Conservation (phyloP, 2,113 vertebrate genomes). For the Sula dactylatra region DNA sequence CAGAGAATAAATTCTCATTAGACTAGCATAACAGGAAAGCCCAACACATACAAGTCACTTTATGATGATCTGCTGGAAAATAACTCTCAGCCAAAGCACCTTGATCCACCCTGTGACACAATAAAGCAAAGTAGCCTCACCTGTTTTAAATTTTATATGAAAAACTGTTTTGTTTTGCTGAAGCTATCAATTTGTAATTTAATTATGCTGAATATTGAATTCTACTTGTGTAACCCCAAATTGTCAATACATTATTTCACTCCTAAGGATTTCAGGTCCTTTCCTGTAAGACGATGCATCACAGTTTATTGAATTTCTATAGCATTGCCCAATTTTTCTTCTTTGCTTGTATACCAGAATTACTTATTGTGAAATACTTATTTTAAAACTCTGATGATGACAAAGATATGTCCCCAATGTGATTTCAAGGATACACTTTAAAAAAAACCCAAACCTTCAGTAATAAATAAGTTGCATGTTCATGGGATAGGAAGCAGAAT, state of each 20-base stretch:
- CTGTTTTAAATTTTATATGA: neutral
- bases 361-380: conserved; percentile 5
- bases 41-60: neutral
- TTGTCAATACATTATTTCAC: conserved; percentile 17
- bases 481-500: conserved; percentile 23
- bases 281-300: neutral
- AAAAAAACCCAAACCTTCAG: neutral
- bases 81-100: neutral
- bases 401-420: conserved; percentile 20
- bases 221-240: conserved; percentile 38
- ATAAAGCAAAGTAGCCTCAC: neutral
- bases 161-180: conserved; percentile 16
- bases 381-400: conserved; percentile 18
- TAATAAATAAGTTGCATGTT: conserved; percentile 47
- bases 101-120: neutral
- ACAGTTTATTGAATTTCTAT: conserved; percentile 43
- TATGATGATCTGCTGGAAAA: neutral
- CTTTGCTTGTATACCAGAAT: neutral
- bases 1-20: conserved; percentile 16
- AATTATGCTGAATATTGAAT: conserved; percentile 55
- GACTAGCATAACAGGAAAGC: neutral
- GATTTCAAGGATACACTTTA: conserved; percentile 24
- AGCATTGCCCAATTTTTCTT: conserved; percentile 10
- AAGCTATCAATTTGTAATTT: conserved; percentile 53
- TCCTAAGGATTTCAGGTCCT: conserved; percentile 28